Evolutionary conservation across 2,797 vertebrate species (phyloP).

Genomic region (Syngnathus rostellatus): DNA sequence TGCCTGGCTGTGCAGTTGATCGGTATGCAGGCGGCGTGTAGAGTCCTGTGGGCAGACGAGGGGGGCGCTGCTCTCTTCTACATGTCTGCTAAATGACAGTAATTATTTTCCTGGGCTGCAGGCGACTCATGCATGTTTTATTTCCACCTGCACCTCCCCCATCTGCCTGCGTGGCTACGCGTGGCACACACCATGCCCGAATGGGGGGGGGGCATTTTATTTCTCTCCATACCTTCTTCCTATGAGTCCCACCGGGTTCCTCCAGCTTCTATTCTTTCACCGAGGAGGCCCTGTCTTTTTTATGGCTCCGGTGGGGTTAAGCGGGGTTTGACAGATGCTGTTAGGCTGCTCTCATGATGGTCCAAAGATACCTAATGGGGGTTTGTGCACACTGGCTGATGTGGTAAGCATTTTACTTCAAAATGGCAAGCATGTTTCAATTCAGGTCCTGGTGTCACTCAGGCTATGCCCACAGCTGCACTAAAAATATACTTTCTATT

Average conservation of each 20-base stretch:
- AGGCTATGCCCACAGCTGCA: not conserved
- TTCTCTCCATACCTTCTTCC: constrained; percentile 40
- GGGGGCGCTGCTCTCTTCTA: constrained; percentile 54
- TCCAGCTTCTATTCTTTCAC: constrained; percentile 33
- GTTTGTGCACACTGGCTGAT: constrained; percentile 34
- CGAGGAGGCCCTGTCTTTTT: constrained; percentile 38
- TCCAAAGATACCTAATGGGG: constrained; percentile 51
- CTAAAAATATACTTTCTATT: not conserved
- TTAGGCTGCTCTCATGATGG: constrained; percentile 52
- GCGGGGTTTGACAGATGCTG: constrained; percentile 57
- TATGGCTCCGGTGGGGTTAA: constrained; percentile 45
- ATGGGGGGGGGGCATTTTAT: constrained; percentile 46
- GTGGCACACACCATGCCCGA: constrained; percentile 40
- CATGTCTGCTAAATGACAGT: constrained; percentile 73
- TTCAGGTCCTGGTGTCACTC: constrained; percentile 10
- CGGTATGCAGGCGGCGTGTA: constrained; percentile 55
- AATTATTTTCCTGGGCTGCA: constrained; percentile 72
- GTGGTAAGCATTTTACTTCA: constrained; percentile 42
- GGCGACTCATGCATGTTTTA: constrained; percentile 72
- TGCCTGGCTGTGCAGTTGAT: constrained; percentile 46
- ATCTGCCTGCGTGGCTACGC: constrained; percentile 57
- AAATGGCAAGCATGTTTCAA: constrained; percentile 50
- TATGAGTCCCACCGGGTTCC: constrained; percentile 49
- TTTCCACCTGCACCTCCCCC: constrained; percentile 65
- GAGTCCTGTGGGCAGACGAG: constrained; percentile 50